Evolutionary conservation across 2,113 vertebrate genomes (phyloP).

Genomic region (Stercorarius parasiticus): DNA sequence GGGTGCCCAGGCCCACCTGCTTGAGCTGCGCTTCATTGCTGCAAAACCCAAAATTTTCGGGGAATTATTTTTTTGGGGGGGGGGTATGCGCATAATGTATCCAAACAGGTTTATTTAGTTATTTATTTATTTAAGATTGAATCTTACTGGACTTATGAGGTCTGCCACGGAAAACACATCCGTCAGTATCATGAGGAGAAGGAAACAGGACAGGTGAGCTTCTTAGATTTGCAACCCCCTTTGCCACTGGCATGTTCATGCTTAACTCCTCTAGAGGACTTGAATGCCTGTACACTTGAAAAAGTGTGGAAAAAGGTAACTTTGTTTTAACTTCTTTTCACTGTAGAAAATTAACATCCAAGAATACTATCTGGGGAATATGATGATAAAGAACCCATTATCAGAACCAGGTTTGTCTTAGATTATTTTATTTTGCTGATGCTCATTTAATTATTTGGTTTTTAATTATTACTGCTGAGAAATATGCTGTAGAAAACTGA

Average conservation of each 20-base stretch:
- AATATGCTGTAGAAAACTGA: neutral
- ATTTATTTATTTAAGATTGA: conserved; percentile 82
- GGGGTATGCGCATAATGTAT: neutral
- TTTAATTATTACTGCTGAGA: neutral
- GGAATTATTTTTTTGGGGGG: neutral
- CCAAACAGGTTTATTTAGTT: neutral
- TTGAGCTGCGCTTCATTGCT: neutral
- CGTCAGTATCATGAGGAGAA: conserved; percentile 98
- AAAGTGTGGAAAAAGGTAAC: neutral
- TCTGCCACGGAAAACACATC: conserved; percentile 95
- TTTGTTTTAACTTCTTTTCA: conserved; percentile 35
- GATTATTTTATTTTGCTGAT: neutral
- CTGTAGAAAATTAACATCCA: conserved; percentile 92
- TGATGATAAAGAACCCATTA: conserved; percentile 77
- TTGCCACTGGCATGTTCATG: neutral
- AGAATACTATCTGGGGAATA: conserved; percentile 93
- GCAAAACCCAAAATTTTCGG: neutral
- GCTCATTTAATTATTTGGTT: neutral
- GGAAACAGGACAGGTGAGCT: conserved; percentile 91
- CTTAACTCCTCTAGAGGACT: neutral
- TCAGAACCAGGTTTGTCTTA: conserved; percentile 80
- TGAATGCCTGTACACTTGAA: neutral
- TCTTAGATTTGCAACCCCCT: neutral
- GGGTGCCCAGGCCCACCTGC: neutral
- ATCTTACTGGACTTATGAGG: conserved; percentile 98